A percentile compares a stretch with the other conserved stretches of the same genome.
Conservation (phyloP, 2,888 invertebrate species). For the Spicauda simplicius region DNA sequence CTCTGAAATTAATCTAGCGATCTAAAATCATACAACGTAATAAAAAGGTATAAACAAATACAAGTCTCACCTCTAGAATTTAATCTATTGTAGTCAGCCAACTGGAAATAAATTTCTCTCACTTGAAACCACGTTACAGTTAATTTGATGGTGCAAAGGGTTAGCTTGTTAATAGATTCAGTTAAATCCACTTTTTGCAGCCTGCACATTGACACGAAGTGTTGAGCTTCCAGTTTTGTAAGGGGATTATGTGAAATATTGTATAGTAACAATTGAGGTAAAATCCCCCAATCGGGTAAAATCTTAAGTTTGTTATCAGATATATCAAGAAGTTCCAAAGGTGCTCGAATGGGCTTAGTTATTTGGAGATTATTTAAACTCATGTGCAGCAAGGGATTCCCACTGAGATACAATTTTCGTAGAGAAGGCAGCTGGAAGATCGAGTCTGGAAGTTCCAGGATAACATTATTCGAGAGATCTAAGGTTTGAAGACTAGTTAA, state of each 20-base stretch:
- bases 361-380: conserved; percentile 64
- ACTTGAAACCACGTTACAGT: conserved; percentile 71
- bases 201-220: conserved; percentile 86
- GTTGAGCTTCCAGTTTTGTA: conserved; percentile 68
- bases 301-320: conserved; percentile 84
- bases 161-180: conserved; percentile 60
- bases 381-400: conserved; percentile 77
- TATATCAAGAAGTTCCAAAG: conserved; percentile 84
- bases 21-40: too few species aligned
- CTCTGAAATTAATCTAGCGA: too few species aligned
- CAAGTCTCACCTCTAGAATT: conserved; percentile 65
- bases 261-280: conserved; percentile 84
- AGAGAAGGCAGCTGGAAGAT: conserved; percentile 85
- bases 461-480: conserved; percentile 84
- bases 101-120: conserved; percentile 60
- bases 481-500: conserved; percentile 80
- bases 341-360: conserved; percentile 83
- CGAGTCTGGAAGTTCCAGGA: conserved; percentile 74
- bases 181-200: conserved; percentile 83
- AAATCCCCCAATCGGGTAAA: conserved; percentile 85
- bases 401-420: conserved; percentile 85
- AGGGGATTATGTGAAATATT: conserved; percentile 87
- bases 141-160: conserved; percentile 62
- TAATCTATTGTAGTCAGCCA: conserved; percentile 67
- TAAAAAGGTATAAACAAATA: background rate